A percentile compares a stretch with the other conserved stretches of the same genome.
Conservation (phyloP, 2,797 vertebrate species). For the Podarcis siculus region DNA sequence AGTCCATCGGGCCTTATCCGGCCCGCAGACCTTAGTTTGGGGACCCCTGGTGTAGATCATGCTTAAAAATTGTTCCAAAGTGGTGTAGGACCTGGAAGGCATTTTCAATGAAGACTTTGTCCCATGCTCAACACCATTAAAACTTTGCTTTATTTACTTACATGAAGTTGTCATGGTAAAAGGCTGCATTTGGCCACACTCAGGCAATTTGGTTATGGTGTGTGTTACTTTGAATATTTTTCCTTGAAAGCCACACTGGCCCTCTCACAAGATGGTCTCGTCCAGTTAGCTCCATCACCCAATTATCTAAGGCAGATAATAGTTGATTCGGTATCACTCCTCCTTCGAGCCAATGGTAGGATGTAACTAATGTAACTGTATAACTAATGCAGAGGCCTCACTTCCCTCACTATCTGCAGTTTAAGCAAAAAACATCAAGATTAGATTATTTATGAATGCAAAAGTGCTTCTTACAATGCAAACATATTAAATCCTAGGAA, state of each 20-base stretch:
- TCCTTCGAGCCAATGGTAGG: neutral
- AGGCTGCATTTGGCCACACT: neutral
- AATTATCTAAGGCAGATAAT: neutral
- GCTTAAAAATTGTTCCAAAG: neutral
- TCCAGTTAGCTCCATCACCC: neutral
- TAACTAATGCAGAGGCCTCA: neutral
- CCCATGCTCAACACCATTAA: neutral
- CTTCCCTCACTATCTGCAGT: neutral
- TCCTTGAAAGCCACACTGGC: constrained; percentile 26
- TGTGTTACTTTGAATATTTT: constrained; percentile 30
- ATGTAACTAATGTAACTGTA: neutral
- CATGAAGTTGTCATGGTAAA: neutral
- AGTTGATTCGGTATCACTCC: neutral
- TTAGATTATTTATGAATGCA: constrained; percentile 14
- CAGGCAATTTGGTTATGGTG: neutral
- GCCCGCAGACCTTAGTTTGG: too few species aligned
- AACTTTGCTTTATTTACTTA: neutral
- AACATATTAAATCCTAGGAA: constrained; percentile 1
- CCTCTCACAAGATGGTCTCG: constrained; percentile 6
- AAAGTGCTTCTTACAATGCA: neutral
- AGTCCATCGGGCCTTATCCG: too few species aligned
- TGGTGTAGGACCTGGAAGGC: neutral
- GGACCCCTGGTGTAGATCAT: neutral
- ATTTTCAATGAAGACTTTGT: neutral
- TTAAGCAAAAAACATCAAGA: neutral